These are phyloP conservation scores for Glareola pratincola DNA, from an alignment of 2,113 vertebrate species.

Conservation along the genomic window DNA sequence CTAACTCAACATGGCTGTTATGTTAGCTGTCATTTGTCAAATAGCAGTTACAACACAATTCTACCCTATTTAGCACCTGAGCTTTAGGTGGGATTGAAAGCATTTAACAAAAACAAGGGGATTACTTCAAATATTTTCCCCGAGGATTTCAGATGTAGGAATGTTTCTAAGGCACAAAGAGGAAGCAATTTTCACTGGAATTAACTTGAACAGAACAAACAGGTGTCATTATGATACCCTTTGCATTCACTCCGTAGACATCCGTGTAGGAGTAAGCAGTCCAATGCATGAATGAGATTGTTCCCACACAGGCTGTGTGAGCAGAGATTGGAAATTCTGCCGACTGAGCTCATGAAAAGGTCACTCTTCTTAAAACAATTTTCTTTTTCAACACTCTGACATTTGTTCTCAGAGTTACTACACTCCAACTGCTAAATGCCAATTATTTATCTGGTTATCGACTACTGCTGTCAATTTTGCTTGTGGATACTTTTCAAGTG, in stretches of 20 bases:
- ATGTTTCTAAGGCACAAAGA: conserved; percentile 12
- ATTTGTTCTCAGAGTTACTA: not conserved
- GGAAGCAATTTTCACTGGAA: conserved; percentile 24
- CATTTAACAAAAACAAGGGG: not conserved
- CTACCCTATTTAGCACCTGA: not conserved
- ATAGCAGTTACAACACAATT: not conserved
- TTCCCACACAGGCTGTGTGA: not conserved
- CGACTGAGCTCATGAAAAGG: not conserved
- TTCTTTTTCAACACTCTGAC: not conserved
- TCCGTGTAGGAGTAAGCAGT: not conserved
- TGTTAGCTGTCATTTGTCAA: not conserved
- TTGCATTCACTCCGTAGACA: not conserved
- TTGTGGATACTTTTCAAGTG: not conserved
- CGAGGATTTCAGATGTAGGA: conserved; percentile 9
- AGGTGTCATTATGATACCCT: not conserved
- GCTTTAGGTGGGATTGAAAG: not conserved
- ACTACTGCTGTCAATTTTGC: not conserved
- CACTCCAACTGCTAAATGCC: not conserved
- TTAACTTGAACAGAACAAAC: conserved; percentile 6
- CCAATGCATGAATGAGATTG: not conserved
- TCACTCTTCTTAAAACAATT: not conserved
- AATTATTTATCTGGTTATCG: not conserved
- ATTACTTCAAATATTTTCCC: conserved; percentile 23
- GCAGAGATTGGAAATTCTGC: not conserved
- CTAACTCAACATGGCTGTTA: not conserved